Conservation (phyloP, 2,113 vertebrate genomes). For the Alouatta palliata region DNA sequence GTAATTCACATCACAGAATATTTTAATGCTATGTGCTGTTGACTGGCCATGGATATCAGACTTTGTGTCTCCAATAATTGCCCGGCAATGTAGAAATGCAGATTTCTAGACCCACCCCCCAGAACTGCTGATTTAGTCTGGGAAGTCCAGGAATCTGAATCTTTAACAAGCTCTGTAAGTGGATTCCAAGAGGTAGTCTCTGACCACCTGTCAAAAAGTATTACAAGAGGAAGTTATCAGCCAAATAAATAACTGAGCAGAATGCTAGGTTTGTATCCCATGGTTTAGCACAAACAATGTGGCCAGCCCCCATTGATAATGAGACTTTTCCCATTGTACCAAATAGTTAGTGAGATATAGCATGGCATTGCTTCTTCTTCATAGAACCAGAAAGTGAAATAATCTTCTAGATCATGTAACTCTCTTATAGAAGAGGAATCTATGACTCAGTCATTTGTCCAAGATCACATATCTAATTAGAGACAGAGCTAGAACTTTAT, state of each 20-base stretch:
- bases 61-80: neutral
- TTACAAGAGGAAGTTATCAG: constrained; percentile 1
- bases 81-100: neutral
- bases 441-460: constrained; percentile 30
- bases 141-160: neutral
- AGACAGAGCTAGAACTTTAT: constrained; percentile 25
- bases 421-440: constrained; percentile 29
- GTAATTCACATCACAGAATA: neutral
- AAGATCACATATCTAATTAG: constrained; percentile 32
- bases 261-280: neutral
- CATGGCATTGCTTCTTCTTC: neutral
- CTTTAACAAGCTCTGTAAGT: constrained; percentile 1
- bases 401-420: neutral
- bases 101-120: neutral
- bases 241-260: neutral
- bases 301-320: neutral
- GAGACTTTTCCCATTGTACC: neutral
- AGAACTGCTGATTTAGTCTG: neutral
- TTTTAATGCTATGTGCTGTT: neutral
- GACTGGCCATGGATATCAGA: neutral
- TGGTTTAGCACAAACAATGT: neutral
- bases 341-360: neutral
- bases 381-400: neutral
- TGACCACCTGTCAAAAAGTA: neutral
- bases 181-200: neutral